Percentiles rank a stretch among this genome's conserved stretches.
These are phyloP conservation scores for Ceyx cyanopectus DNA, from an alignment of 2,113 vertebrate genomes.

Conservation along the genomic window DNA sequence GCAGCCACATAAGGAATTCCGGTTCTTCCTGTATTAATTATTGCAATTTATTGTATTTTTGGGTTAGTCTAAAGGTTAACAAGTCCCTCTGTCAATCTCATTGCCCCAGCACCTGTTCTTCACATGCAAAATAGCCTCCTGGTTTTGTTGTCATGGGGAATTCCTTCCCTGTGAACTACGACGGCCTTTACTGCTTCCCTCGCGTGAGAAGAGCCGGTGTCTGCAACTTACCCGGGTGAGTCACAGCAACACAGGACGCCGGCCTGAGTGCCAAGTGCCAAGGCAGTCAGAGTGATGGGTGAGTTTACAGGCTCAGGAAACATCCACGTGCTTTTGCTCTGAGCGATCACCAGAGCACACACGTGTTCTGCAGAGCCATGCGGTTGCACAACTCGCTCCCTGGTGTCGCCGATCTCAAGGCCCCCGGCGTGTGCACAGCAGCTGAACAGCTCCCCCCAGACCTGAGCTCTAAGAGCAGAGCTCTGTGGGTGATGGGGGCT, in stretches of 20 bases:
- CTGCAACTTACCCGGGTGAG: not conserved
- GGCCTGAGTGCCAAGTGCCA: not conserved
- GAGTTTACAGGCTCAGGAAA: constrained; percentile 46
- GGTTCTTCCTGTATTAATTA: not conserved
- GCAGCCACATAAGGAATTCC: not conserved
- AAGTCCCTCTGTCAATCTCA: not conserved
- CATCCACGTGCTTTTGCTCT: not conserved
- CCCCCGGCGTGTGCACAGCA: not conserved
- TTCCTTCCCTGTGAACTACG: not conserved
- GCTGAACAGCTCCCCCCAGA: not conserved
- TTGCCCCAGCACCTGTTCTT: not conserved
- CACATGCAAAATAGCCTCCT: fast-evolving
- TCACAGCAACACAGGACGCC: not conserved
- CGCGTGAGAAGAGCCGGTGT: not conserved
- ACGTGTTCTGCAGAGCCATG: not conserved
- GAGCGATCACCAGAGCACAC: not conserved
- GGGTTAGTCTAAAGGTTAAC: not conserved
- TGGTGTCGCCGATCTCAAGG: fast-evolving
- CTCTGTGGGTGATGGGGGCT: not conserved
- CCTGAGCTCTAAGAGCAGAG: not conserved
- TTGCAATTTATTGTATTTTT: not conserved
- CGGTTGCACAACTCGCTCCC: not conserved
- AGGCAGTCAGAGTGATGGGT: not conserved
- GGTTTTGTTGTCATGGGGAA: not conserved
- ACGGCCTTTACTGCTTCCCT: not conserved